phyloP scores from a whole-genome alignment of 2,797 vertebrate species.

The Alcedo atthis region DNA sequence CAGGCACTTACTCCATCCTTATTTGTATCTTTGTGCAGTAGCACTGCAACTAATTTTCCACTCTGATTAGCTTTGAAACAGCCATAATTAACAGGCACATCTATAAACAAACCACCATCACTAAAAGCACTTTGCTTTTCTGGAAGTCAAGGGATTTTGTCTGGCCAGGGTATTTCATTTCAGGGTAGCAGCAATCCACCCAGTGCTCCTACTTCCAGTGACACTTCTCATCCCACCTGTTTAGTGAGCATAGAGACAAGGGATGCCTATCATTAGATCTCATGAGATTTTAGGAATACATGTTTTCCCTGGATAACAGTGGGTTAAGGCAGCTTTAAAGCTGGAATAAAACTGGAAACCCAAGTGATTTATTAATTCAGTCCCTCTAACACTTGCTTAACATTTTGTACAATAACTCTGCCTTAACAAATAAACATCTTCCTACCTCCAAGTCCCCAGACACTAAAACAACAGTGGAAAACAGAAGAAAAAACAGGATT shows the following conservation, averaged over 20 bases:
- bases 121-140: neutral
- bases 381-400: neutral
- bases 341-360: neutral
- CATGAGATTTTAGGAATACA: neutral
- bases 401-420: neutral
- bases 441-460: neutral
- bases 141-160: neutral
- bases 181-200: neutral
- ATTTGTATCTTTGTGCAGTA: neutral
- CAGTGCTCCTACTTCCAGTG: accelerated
- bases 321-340: neutral
- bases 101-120: neutral
- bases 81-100: neutral
- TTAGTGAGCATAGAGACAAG: neutral
- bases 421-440: neutral
- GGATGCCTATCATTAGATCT: neutral
- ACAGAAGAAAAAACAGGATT: neutral
- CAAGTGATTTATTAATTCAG: neutral
- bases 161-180: neutral
- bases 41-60: neutral
- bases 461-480: neutral
- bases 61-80: neutral
- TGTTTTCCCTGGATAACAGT: neutral
- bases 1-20: neutral
- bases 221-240: neutral